Base-by-base conservation (phyloP, 2,113 vertebrate genomes). In the Fulica atra region DNA sequence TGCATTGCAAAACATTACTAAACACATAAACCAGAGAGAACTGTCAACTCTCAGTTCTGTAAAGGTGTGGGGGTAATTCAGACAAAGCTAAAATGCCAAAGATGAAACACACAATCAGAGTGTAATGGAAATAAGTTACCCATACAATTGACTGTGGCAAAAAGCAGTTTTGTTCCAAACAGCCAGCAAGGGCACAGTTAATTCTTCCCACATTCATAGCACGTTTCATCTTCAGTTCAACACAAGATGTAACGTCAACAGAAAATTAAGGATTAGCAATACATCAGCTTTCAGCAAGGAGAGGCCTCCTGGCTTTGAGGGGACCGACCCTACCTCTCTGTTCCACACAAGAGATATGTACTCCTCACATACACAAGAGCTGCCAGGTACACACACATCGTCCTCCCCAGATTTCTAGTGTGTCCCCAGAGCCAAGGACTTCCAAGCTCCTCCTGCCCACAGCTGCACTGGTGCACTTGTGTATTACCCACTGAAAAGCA, bases 281-380 rank as follows among this genome's bases (percentile, higher is more conserved):
- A 65, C 14, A 51, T 1, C 31, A 54, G n/a, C 26, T 60, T 35
- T 46, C 72, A 74, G 46, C 79, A 94, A 81, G 28, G 23, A 70
- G n/a, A 86, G 46, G 13, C 17, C 21, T 71, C 25, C 6, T 2
- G 8, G 35, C 25, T 59, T 46, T 23, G 26, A 72, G 48, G 29
- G 14, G 12, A 70, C 23, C 8, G 14, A 73, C 25, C 11, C 10
- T 50, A 20, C 10, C 16, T 38, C 70, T 57, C 70, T 3, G 0
- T 33, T 42, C 53, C 6, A 4, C 0, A 1, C 59, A 36, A 50
- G 0, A 9, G 17, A 31, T 11, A 66, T 0, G 0, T 10, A 12
- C 19, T 86, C n/a, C 36, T 50, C 28, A 11, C 15, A 4, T 6
- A 71, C 6, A 11, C 17, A 24, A 81, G 50, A 78, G 31, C 33